phyloP scores from a whole-genome alignment of 2,113 vertebrate species.

The Sinocyclocheilus anophthalmus region DNA sequence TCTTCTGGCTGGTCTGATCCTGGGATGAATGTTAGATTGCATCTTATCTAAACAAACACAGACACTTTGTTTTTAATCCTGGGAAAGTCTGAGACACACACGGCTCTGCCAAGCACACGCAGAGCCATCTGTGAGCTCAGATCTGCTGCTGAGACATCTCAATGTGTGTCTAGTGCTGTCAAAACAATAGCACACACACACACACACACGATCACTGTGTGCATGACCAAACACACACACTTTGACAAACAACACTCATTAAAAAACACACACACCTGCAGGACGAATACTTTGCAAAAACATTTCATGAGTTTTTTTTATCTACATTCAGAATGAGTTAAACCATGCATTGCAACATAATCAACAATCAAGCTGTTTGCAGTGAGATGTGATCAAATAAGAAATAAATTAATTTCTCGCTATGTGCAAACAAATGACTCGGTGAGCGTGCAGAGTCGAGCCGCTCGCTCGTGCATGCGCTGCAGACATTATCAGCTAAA shows the following conservation, averaged over 20 bases:
- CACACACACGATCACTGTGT: not conserved
- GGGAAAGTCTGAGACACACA: conserved; percentile 26
- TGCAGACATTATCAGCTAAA: conserved; percentile 27
- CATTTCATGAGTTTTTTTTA: not conserved
- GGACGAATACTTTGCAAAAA: not conserved
- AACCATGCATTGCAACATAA: not conserved
- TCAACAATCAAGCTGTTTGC: not conserved
- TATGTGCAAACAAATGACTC: not conserved
- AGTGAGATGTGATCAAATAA: not conserved
- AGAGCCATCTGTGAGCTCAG: conserved; percentile 10
- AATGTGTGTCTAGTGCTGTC: not conserved
- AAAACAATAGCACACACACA: not conserved
- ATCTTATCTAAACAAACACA: conserved; percentile 12
- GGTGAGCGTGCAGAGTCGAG: not conserved
- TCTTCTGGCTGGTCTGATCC: not conserved
- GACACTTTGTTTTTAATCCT: conserved; percentile 14
- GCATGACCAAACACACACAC: not conserved
- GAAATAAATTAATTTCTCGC: not conserved
- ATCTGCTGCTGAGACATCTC: not conserved
- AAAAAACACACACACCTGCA: not conserved
- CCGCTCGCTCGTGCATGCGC: not conserved
- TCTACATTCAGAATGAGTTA: not conserved
- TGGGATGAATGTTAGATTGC: not conserved
- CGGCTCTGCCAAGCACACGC: not conserved
- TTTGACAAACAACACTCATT: not conserved